Evolutionary conservation across 1,140 invertebrate species (phyloP).

Genomic region (Rhopalosiphum padi): DNA sequence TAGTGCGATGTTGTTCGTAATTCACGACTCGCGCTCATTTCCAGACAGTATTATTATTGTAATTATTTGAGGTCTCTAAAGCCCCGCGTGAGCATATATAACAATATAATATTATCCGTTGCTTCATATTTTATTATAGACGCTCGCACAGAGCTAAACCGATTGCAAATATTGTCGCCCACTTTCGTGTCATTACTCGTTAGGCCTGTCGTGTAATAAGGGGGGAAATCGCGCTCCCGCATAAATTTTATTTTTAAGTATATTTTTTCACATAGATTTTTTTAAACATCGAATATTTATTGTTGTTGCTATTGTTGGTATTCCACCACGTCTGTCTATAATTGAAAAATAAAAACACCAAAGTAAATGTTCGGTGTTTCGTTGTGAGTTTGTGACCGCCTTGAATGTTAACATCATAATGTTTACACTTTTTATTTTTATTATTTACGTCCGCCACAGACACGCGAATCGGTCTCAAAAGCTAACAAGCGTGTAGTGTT

Average conservation of each 20-base stretch:
- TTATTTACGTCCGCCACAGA: background rate
- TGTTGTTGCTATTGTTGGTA: background rate
- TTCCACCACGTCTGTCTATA: background rate
- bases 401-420: constrained; percentile 8
- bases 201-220: background rate
- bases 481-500: constrained; percentile 30
- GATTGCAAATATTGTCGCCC: background rate
- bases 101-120: background rate
- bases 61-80: background rate
- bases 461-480: background rate
- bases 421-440: background rate
- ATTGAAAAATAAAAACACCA: background rate
- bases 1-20: background rate
- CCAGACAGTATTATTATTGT: background rate
- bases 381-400: background rate
- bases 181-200: background rate
- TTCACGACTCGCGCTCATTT: background rate
- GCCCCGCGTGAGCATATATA: background rate
- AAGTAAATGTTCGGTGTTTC: too few relatives aligned
- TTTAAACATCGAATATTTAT: background rate
- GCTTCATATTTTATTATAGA: background rate
- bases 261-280: background rate
- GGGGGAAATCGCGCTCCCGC: background rate
- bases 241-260: background rate
- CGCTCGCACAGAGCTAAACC: background rate